Percentiles rank a stretch among this genome's conserved stretches.
Conservation (phyloP, 2,888 invertebrate species). For the Eupsilia transversa region DNA sequence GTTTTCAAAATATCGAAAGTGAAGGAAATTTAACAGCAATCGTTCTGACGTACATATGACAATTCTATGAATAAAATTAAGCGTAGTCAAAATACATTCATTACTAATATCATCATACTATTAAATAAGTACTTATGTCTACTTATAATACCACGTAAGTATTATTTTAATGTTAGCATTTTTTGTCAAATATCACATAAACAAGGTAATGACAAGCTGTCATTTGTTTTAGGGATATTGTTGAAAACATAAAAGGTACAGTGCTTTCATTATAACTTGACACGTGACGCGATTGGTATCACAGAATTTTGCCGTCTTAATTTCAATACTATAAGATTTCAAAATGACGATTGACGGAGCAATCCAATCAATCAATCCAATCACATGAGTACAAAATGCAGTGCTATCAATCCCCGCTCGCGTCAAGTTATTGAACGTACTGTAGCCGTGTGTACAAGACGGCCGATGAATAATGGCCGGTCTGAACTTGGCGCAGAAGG, state of each 20-base stretch:
- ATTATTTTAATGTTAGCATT: background rate
- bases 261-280: no score
- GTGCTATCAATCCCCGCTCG: no score
- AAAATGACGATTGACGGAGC: no score
- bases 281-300: no score
- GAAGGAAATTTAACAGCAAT: background rate
- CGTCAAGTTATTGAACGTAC: no score
- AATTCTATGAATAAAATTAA: slow-evolving; percentile 36
- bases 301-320: no score
- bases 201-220: background rate
- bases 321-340: no score
- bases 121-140: slow-evolving; percentile 42
- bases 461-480: no score
- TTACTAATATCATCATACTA: slow-evolving; percentile 18
- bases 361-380: no score
- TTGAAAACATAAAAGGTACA: background rate
- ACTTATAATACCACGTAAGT: slow-evolving; percentile 7
- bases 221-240: slow-evolving; percentile 4
- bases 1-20: background rate
- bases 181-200: slow-evolving; percentile 19
- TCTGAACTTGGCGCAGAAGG: background rate
- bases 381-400: no score
- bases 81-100: slow-evolving; percentile 44
- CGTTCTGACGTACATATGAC: background rate
- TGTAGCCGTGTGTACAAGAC: background rate